Conservation (phyloP, 92 coral and sea anemone genomes). For the Epizoanthus stellaris region DNA sequence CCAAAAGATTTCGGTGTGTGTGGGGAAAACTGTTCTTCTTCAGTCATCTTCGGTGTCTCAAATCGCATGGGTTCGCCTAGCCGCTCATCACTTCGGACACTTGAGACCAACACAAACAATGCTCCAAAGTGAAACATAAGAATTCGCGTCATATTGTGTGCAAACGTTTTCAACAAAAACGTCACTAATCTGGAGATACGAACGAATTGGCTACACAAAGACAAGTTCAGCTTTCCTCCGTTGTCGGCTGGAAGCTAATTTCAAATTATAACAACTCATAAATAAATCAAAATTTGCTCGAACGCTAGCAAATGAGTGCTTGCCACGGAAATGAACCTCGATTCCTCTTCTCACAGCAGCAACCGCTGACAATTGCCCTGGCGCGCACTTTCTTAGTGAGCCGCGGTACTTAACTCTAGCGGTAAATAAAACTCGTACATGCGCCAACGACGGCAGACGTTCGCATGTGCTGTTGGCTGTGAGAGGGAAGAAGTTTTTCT, state of each 20-base stretch:
- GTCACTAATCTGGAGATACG: too few species aligned
- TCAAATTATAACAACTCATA: constrained; percentile 17
- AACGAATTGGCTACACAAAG: not conserved
- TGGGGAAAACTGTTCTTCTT: constrained; percentile 94
- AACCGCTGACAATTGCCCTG: constrained; percentile 49
- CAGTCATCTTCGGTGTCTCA: constrained; percentile 95
- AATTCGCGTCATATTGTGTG: constrained; percentile 22
- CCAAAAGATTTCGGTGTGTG: constrained; percentile 96
- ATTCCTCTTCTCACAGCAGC: not conserved
- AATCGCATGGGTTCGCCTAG: constrained; percentile 89
- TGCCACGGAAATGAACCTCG: constrained; percentile 30
- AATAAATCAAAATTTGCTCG: constrained; percentile 25
- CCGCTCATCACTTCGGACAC: constrained; percentile 51
- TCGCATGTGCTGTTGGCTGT: constrained; percentile 32
- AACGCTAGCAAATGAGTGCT: constrained; percentile 23
- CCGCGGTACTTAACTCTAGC: not conserved
- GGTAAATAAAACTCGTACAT: not conserved
- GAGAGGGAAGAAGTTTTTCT: not conserved
- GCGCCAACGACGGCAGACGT: constrained; percentile 42
- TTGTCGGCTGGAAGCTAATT: not conserved
- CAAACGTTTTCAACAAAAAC: not conserved
- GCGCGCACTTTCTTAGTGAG: too few species aligned
- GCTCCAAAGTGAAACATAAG: constrained; percentile 24
- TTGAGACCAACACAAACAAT: not conserved
- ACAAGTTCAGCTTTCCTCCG: not conserved